Evolutionary conservation across 2,888 invertebrate species (phyloP).

Genomic region (Phortica magna): DNA sequence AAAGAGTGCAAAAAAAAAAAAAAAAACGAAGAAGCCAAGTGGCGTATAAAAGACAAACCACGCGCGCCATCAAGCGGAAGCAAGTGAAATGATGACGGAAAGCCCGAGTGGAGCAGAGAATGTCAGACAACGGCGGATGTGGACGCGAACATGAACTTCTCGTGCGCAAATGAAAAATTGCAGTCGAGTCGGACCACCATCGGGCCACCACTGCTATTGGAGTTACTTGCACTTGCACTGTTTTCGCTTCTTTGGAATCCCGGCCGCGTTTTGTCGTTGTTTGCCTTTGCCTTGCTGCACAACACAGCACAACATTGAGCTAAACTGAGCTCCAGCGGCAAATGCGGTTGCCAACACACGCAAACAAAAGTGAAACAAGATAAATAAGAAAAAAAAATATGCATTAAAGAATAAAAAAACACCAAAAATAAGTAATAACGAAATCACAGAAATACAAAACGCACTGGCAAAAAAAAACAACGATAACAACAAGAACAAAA

Average conservation of each 20-base stretch:
- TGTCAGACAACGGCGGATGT: constrained; percentile 33
- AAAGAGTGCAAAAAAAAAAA: background rate
- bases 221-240: background rate
- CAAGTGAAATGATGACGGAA: constrained; percentile 25
- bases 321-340: constrained; percentile 42
- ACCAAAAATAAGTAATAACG: background rate
- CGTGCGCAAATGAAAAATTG: constrained; percentile 63
- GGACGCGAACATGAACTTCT: constrained; percentile 39
- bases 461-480: constrained; percentile 57
- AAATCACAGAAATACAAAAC: constrained; percentile 61
- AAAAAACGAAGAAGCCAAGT: constrained; percentile 6
- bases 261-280: constrained; percentile 66
- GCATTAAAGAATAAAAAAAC: background rate
- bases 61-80: constrained; percentile 69
- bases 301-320: constrained; percentile 30
- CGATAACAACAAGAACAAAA: constrained; percentile 26
- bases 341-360: constrained; percentile 43
- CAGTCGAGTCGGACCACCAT: constrained; percentile 49
- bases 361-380: constrained; percentile 58
- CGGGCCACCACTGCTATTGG: background rate
- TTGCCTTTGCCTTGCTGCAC: constrained; percentile 48
- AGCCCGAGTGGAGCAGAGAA: background rate
- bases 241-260: constrained; percentile 67
- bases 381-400: constrained; percentile 39
- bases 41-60: constrained; percentile 1